Evolutionary conservation across 2,797 vertebrate genomes (phyloP), one percentile per base, ranked within the genome.

Genomic region (Hemitrygon akajei): DNA sequence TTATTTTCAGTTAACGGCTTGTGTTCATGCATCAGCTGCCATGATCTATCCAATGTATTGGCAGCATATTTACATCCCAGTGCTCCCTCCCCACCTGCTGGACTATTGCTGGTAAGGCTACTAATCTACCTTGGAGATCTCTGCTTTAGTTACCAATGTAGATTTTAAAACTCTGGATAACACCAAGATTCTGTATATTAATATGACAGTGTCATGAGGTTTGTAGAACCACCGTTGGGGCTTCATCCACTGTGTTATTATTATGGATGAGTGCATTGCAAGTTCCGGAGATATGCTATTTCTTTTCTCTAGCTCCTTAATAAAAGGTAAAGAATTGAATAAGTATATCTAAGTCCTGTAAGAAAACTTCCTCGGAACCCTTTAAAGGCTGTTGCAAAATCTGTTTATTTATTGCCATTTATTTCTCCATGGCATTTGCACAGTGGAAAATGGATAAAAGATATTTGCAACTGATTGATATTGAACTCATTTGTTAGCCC

Each of bases 31-130:
- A 14, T 98, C 99, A 60, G 97, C 98, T 73, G 97, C 98, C 95
- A 97, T 99, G 96, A 97, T 99, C n/a, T 99, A 97, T 95, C 99
- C 99, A 75, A 99, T 99, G 98, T 97, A 98, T 96, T 99, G 99
- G 99, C 99, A 99, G 94, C 99, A 99, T 95, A 99, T 99, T 96
- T 99, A 98, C 97, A 99, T 99, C 97, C 98, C 99, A 0, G 99
- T 99, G 94, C 98, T 99, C 95, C 99, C 99, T 94, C 97, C 98
- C 71, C 98, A 99, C 96, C 98, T 99, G 89, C 97, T 99, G 97
- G 99, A 99, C 97, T 99, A 99, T 97, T 99, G 99, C 97, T 99
- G 99, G 99, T 99, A 97, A 98, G 98, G 96, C 69, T 94, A 94
- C 94, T 94, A 95, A 95, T 93, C 94, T 95, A 66, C 77, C 77